Evolutionary conservation across 2,888 invertebrate species (phyloP), one percentile per base, ranked within the genome.

Genomic region (Stomorhina lunata): DNA sequence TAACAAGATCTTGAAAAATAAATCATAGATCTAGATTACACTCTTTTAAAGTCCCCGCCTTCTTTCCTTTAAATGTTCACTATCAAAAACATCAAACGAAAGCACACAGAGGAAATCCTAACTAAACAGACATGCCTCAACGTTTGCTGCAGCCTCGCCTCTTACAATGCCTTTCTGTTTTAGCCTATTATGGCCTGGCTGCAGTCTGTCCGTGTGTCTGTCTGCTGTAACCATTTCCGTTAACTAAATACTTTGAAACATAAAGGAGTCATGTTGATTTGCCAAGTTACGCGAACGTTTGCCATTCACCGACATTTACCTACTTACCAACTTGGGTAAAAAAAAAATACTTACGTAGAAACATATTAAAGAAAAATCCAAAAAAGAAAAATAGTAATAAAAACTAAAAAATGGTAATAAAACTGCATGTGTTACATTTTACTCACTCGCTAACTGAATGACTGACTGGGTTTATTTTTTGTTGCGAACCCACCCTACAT

Each of bases 191-290:
- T 40, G 57, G 55, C 12, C 12, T 61, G 37, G 2, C 37, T 63
- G 40, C 22, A n/a, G n/a, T n/a, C n/a, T 57, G 53, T 6, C 25
- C 50, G 55, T n/a, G 12, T 53, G 50, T 3, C 40, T 37, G 25
- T n/a, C 12, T 37, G 59, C 20, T 2, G 20, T 55, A 72, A 45
- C 59, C 76, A 81, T 81, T 81, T 81, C 81, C 81, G 76, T 71
- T 81, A 81, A 76, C 81, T 76, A 77, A 81, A 71, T 77, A 81
- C 59, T 53, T 76, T 40, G 17, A 17, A 59, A 71, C 71, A 59
- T 34, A 76, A 76, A 81, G 71, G 71, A 81, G 71, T 81, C 76
- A 77, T 59, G 66, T 72, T 76, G 55, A 61, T 72, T 65, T 81
- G 81, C 34, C 76, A 81, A 81, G 81, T 59, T 65, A 76, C 57